phyloP scores from a whole-genome alignment of 1,140 invertebrate species.

The fruit fly (Drosophila melanogaster) region DNA sequence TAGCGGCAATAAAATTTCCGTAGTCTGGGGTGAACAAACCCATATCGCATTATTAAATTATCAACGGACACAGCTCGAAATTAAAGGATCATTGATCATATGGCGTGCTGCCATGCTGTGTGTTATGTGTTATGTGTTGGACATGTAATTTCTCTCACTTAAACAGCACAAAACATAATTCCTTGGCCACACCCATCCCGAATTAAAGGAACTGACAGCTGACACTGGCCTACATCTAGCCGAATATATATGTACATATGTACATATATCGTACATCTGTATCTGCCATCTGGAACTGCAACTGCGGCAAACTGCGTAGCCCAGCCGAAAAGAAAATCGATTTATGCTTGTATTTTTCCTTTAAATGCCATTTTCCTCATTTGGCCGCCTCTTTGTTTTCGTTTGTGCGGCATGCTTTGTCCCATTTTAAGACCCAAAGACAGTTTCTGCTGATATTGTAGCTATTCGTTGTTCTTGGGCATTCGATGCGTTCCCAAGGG shows the following conservation, averaged over 20 bases:
- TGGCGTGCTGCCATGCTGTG: slow-evolving; percentile 20
- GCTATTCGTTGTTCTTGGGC: slow-evolving; percentile 34
- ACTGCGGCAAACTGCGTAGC: slow-evolving; percentile 37
- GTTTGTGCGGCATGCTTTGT: slow-evolving; percentile 77
- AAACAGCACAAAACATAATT: slow-evolving; percentile 44
- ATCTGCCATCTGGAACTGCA: slow-evolving; percentile 46
- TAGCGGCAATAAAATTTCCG: not conserved
- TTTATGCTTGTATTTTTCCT: slow-evolving; percentile 51
- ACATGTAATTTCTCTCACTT: slow-evolving; percentile 47
- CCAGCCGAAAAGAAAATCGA: slow-evolving; percentile 63
- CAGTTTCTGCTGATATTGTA: slow-evolving; percentile 29
- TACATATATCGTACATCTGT: not conserved
- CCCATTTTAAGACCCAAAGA: slow-evolving; percentile 74
- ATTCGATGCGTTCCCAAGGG: slow-evolving; percentile 65
- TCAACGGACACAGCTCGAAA: slow-evolving; percentile 17
- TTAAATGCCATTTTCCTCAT: slow-evolving; percentile 73
- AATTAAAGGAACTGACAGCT: slow-evolving; percentile 57
- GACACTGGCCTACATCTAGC: slow-evolving; percentile 56
- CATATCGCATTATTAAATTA: slow-evolving; percentile 36
- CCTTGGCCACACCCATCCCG: slow-evolving; percentile 17
- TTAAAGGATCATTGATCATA: slow-evolving; percentile 38
- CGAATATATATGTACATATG: too few species aligned
- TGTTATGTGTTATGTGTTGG: slow-evolving; percentile 5
- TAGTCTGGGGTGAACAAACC: slow-evolving; percentile 34
- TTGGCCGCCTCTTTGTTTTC: slow-evolving; percentile 71